Evolutionary conservation across 2,797 vertebrate species (phyloP).

Genomic region (Channa striata): DNA sequence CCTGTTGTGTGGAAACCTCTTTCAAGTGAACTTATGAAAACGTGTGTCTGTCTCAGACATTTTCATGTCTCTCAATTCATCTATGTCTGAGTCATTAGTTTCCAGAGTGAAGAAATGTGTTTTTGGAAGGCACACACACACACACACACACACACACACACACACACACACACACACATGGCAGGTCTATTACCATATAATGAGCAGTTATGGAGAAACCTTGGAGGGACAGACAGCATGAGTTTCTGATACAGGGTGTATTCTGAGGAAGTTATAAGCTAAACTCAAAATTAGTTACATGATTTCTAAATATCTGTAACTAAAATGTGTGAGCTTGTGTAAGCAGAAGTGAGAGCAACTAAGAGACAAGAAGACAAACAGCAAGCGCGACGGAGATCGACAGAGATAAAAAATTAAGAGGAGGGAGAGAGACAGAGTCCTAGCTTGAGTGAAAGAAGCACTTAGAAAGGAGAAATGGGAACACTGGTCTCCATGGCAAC

Average conservation of each 20-base stretch:
- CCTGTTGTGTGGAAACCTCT: neutral
- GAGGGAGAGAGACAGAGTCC: conserved; percentile 5
- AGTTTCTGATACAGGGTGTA: neutral
- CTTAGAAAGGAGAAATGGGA: conserved; percentile 64
- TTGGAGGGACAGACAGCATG: conserved; percentile 12
- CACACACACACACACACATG: neutral
- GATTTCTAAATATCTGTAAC: conserved; percentile 6
- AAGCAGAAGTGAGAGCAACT: neutral
- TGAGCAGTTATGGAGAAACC: conserved; percentile 27
- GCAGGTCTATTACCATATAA: conserved; percentile 45
- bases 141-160: conserved; percentile 12
- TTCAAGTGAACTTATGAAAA: neutral
- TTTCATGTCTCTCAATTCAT: conserved; percentile 37
- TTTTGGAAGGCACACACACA: neutral
- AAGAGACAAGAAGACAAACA: conserved; percentile 10
- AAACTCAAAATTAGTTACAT: conserved; percentile 18
- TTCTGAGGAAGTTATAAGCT: conserved; percentile 21
- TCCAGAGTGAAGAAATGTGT: conserved; percentile 13
- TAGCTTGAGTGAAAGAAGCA: conserved; percentile 53
- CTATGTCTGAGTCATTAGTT: conserved; percentile 40
- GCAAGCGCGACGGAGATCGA: neutral
- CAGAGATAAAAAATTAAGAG: too few species aligned
- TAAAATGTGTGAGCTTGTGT: neutral
- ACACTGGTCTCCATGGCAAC: conserved; percentile 76
- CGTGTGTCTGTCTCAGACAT: neutral